phyloP scores from a whole-genome alignment of 1,140 invertebrate genomes.

The Papilio dardanus region DNA sequence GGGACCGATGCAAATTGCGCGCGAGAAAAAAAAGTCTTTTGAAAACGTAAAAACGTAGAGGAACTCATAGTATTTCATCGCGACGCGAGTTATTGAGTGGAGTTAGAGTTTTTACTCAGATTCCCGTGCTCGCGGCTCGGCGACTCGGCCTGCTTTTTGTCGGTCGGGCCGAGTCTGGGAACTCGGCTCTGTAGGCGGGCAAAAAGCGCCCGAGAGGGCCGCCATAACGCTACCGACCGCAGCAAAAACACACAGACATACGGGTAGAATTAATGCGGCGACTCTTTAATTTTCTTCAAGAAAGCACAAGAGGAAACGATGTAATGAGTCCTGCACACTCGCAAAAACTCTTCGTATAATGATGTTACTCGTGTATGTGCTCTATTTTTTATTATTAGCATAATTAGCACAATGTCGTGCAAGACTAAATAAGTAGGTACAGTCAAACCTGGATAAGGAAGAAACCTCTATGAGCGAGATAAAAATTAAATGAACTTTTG shows the following conservation, averaged over 20 bases:
- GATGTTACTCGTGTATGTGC: slow-evolving; percentile 64
- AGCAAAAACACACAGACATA: slow-evolving; percentile 75
- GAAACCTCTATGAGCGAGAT: too few species aligned
- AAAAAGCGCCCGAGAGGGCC: slow-evolving; percentile 64
- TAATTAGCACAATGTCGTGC: neutral
- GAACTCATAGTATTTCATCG: slow-evolving; percentile 79
- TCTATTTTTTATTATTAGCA: slow-evolving; percentile 47
- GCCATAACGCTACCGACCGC: slow-evolving; percentile 67
- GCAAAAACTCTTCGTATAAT: slow-evolving; percentile 76
- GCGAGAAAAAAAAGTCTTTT: slow-evolving; percentile 62
- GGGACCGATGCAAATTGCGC: slow-evolving; percentile 64
- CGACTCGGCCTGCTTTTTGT: slow-evolving; percentile 59
- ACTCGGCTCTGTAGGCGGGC: slow-evolving; percentile 51
- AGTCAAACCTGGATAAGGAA: too few species aligned
- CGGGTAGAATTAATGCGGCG: slow-evolving; percentile 78
- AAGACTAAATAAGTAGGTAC: neutral
- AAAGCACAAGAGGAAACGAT: slow-evolving; percentile 77
- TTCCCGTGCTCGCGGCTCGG: slow-evolving; percentile 61
- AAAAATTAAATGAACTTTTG: too few species aligned
- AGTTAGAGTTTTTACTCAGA: slow-evolving; percentile 68
- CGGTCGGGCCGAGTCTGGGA: slow-evolving; percentile 61
- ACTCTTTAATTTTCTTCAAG: slow-evolving; percentile 81
- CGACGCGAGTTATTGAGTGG: slow-evolving; percentile 71
- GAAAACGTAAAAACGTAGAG: slow-evolving; percentile 66
- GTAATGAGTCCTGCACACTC: slow-evolving; percentile 73